phyloP scores from a whole-genome alignment of 2,888 invertebrate species.

The Chrysolina haemoptera region DNA sequence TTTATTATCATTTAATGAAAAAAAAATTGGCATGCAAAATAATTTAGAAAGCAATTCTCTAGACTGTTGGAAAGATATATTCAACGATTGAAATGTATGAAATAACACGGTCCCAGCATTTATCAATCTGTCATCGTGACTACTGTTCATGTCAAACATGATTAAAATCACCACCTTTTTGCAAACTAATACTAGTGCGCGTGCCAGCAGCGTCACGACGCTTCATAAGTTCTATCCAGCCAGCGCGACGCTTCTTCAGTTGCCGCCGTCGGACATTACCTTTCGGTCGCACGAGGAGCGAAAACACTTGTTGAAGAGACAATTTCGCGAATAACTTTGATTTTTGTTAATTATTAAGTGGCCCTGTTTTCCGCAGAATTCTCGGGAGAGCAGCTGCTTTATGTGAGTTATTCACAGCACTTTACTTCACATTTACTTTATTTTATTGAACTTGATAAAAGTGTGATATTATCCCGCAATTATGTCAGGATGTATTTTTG shows the following conservation, averaged over 20 bases:
- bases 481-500: conserved; percentile 3
- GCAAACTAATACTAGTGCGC: neutral
- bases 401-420: neutral
- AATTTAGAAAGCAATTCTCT: too few species aligned
- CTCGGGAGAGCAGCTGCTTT: neutral
- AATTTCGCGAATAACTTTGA: conserved; percentile 1
- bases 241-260: conserved; percentile 24
- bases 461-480: neutral
- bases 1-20: too few species aligned
- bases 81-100: neutral
- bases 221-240: conserved; percentile 12
- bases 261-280: conserved; percentile 3
- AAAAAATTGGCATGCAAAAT: too few species aligned
- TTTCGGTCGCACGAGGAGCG: conserved; percentile 7
- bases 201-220: neutral
- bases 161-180: neutral
- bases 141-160: too few species aligned
- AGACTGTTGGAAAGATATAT: too few species aligned
- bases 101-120: neutral
- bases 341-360: neutral
- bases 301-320: conserved; percentile 18
- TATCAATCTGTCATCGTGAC: neutral
- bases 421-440: neutral
- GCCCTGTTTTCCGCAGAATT: neutral
- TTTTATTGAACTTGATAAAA: neutral